A percentile compares a stretch with the other conserved stretches of the same genome.
Evolutionary conservation across 2,888 invertebrate species (phyloP).

Genomic region (Cremastinae sp.): DNA sequence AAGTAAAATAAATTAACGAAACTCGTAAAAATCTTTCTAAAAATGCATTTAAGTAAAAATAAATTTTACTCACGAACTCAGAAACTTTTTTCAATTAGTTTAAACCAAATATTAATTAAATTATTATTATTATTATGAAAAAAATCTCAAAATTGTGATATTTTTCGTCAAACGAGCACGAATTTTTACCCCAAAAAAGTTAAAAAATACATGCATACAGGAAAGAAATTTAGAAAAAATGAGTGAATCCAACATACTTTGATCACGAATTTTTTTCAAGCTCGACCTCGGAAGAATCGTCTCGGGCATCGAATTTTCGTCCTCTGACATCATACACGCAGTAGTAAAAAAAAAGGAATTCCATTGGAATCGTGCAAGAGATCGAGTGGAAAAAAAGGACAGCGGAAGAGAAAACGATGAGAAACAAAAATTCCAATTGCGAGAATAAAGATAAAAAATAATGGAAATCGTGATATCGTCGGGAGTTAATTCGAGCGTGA

Average conservation of each 20-base stretch:
- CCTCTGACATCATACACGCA: constrained; percentile 51
- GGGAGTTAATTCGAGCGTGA: not conserved
- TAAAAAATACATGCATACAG: not conserved
- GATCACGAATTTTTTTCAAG: not conserved
- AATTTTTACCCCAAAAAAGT: too few relatives aligned
- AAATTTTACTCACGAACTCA: too few relatives aligned
- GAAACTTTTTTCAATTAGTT: too few relatives aligned
- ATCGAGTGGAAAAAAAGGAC: constrained; percentile 25
- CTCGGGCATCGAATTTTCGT: constrained; percentile 51
- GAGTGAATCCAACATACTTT: not conserved
- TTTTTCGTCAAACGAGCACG: too few relatives aligned
- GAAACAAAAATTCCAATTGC: constrained; percentile 23
- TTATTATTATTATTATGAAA: too few relatives aligned
- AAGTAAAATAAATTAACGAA: too few relatives aligned
- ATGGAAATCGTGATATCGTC: constrained; percentile 6
- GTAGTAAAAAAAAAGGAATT: constrained; percentile 32
- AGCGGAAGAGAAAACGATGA: constrained; percentile 4
- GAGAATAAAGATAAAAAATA: constrained; percentile 31
- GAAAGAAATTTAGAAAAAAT: not conserved
- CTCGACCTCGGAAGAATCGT: constrained; percentile 23
- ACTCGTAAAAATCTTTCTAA: too few relatives aligned
- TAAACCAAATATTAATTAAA: too few relatives aligned
- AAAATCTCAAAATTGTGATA: too few relatives aligned
- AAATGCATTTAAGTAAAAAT: too few relatives aligned
- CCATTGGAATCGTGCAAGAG: constrained; percentile 31